Evolutionary conservation across 2,797 vertebrate genomes (phyloP).

Genomic region (Linurgus olivaceus): DNA sequence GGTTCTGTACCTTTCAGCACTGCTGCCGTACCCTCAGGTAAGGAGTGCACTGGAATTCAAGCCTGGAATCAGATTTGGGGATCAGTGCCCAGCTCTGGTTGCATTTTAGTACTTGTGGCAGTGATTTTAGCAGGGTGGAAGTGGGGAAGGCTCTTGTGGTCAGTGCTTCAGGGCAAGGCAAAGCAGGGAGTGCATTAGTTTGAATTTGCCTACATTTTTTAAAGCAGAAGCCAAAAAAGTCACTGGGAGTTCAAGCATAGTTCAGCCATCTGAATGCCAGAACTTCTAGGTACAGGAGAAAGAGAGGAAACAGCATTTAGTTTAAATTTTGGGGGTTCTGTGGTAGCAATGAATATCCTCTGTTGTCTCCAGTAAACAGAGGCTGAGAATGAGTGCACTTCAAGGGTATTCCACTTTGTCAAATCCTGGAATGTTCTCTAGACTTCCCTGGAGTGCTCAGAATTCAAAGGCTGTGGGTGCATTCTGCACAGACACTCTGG

Average conservation of each 20-base stretch:
- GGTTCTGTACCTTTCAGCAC: conserved; percentile 89
- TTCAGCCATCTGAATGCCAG: not conserved
- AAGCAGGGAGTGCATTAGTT: not conserved
- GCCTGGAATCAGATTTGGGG: not conserved
- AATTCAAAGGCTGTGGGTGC: not conserved
- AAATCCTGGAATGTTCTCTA: not conserved
- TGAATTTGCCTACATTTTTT: not conserved
- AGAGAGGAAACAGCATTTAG: not conserved
- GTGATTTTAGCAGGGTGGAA: not conserved
- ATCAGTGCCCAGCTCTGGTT: not conserved
- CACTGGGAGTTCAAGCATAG: not conserved
- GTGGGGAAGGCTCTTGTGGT: not conserved
- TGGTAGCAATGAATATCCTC: not conserved
- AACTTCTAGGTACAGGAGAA: not conserved
- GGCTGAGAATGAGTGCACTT: not conserved
- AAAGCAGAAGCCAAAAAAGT: not conserved
- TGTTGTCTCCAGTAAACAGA: not conserved
- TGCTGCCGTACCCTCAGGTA: conserved; percentile 98
- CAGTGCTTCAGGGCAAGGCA: not conserved
- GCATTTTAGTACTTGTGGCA: not conserved
- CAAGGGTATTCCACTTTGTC: not conserved
- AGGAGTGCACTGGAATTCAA: not conserved
- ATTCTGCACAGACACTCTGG: not conserved
- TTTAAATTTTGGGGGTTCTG: not conserved
- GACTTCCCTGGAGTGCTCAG: not conserved